Base-by-base conservation (phyloP, 2,113 vertebrate species). In the Drymodes brunneopygia region DNA sequence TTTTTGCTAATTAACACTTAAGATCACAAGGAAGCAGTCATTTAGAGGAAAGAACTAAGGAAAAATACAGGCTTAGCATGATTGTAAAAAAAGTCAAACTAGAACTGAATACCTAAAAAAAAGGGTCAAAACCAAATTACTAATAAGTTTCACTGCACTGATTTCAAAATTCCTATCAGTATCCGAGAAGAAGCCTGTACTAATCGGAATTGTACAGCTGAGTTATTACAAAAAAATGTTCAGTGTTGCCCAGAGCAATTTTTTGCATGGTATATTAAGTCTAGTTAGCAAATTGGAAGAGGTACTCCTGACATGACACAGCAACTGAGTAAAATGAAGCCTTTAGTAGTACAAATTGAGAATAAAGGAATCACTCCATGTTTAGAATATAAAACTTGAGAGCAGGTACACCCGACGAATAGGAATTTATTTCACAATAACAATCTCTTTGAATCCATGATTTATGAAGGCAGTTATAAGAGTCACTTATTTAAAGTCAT, bases 401-500 rank as follows among this genome's bases (percentile, higher is more conserved):
- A 95, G 71, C 16, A 85, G 36, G 66, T 21, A 48, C 15, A 93
- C 27, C 51, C 82, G 71, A 83, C 54, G 93, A 91, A 85, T 7
- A 62, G 12, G n/a, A 86, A 80, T 85, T 91, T 90, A 88, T 93
- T 96, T 62, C 78, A 72, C 24, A 90, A 17, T 62, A 87, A 80
- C 20, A 91, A 80, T 80, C 25, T 50, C 31, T 66, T 61, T 62
- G 35, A 94, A 82, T 66, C 6, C 17, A 70, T 81, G 27, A 88
- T 90, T 94, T 85, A 93, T 66, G 50, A 92, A 82, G 33, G 71
- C 33, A 84, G 45, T 47, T 72, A 11, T 15, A 62, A 82, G 38
- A 91, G 47, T 70, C 81, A 86, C 50, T 93, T 85, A 80, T 70
- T 90, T 86, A 92, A 95, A 95, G 81, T 82, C 33, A 64, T 16